Evolutionary conservation across 2,113 vertebrate species (phyloP).

Genomic region (Ardeotis arabs): DNA sequence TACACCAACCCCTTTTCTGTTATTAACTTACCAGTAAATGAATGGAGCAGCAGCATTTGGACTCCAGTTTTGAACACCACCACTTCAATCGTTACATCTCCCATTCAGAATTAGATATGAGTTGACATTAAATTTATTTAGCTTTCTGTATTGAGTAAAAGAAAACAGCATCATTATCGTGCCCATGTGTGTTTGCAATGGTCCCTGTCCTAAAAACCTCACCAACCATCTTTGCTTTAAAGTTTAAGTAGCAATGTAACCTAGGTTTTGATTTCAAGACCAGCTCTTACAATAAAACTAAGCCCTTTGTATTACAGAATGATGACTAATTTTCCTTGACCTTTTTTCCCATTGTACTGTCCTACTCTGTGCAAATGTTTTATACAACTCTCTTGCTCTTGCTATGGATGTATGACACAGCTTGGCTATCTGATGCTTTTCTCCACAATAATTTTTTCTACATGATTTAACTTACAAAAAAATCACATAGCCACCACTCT

Average conservation of each 20-base stretch:
- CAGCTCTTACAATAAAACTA: background rate
- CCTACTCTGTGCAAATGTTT: background rate
- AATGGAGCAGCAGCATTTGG: background rate
- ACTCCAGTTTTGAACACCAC: background rate
- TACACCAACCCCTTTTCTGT: background rate
- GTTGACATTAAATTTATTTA: background rate
- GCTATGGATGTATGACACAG: background rate
- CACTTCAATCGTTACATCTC: background rate
- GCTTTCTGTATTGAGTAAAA: background rate
- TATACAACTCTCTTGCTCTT: background rate
- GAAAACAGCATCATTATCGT: background rate
- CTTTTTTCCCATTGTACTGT: background rate
- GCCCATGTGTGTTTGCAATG: background rate
- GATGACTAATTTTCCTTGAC: background rate
- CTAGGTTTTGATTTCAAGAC: background rate
- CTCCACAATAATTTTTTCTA: background rate
- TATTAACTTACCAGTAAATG: background rate
- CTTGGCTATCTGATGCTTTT: background rate
- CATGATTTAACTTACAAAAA: background rate
- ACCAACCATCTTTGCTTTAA: background rate
- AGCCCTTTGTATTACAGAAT: background rate
- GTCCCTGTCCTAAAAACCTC: background rate
- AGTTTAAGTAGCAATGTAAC: background rate
- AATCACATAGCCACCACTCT: background rate
- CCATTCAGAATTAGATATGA: background rate